Evolutionary conservation across 64 coral and sea anemone species (phyloP), one percentile per base, ranked within the genome.

Genomic region (Pocillopora verrucosa): DNA sequence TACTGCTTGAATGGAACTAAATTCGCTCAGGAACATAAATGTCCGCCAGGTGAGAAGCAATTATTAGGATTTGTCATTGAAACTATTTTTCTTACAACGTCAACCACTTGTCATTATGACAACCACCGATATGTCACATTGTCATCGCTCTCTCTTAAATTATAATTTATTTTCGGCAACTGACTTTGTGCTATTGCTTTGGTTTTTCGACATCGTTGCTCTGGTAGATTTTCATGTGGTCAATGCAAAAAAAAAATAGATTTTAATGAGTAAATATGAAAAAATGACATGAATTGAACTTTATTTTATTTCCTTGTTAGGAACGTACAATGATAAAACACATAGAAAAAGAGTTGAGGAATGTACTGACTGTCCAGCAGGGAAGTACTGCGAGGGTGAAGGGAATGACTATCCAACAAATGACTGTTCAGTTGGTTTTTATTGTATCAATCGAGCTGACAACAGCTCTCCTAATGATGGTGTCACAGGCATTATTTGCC

Each of bases 1-100:
- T 99, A 80, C n/a, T 99, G 97, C 58, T 78, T 58, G 59, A 99
- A 89, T 90, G 93, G 93, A 34, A 99, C 97, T 59, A 96, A 88
- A 79, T 90, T 90, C 57, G 91, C 91, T 59, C 87, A 74, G 80
- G 74, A 96, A 9, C 76, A 93, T 58, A 89, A 92, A 16, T 96
- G 95, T 16, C 95, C 95, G 56, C 34, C 78, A 56, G 95, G 95
- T 96, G 84, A 73, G 80, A 58, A 13, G 9, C 10, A 16, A 74
- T 10, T 22, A 9, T 87, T 10, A 26, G 38, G 3, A n/a, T 30
- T 20, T 34, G 34, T 51, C 7, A 7, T 51, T 51, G 41, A 51
- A 51, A 3, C 41, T 51, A 3, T 51, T 51, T 51, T 51, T 51
- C 41, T 51, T 7, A 51, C 41, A 51, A 51, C 41, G 3, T 3